A percentile compares a stretch with the other conserved stretches of the same genome.
phyloP scores from a whole-genome alignment of 2,797 vertebrate genomes.

The Artibeus lituratus region DNA sequence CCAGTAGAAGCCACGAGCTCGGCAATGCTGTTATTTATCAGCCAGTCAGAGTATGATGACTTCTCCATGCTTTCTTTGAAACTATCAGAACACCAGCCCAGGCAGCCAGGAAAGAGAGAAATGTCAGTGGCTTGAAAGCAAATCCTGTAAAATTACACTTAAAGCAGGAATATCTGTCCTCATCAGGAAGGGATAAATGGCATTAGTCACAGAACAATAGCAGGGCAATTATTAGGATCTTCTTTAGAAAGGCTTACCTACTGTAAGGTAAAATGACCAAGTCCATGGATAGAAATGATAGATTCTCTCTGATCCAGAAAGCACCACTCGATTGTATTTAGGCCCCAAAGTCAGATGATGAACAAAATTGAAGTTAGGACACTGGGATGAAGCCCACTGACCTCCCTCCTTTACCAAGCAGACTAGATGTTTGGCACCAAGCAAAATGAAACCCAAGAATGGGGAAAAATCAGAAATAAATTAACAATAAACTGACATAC shows the following conservation, averaged over 20 bases:
- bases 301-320: not conserved
- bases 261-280: slow-evolving; percentile 3
- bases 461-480: not conserved
- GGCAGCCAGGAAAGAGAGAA: slow-evolving; percentile 59
- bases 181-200: not conserved
- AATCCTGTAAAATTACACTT: not conserved
- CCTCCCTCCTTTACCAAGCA: not conserved
- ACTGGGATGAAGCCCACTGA: not conserved
- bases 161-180: slow-evolving; percentile 16
- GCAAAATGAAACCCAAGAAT: not conserved
- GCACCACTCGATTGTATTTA: not conserved
- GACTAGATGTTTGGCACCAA: not conserved
- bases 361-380: not conserved
- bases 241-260: not conserved
- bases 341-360: not conserved
- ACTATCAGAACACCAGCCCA: slow-evolving; percentile 79
- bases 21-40: slow-evolving; percentile 98
- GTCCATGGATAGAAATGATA: not conserved
- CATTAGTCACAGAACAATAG: slow-evolving; percentile 12
- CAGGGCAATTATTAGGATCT: not conserved
- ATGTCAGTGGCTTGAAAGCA: slow-evolving; percentile 40
- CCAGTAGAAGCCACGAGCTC: slow-evolving; percentile 98
- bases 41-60: slow-evolving; percentile 97
- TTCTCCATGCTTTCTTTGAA: slow-evolving; percentile 98
- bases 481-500: not conserved